A percentile compares a stretch with the other conserved stretches of the same genome.
These are phyloP conservation scores for Mechanitis mazaeus DNA, from an alignment of 2,888 invertebrate species.

Conservation along the genomic window DNA sequence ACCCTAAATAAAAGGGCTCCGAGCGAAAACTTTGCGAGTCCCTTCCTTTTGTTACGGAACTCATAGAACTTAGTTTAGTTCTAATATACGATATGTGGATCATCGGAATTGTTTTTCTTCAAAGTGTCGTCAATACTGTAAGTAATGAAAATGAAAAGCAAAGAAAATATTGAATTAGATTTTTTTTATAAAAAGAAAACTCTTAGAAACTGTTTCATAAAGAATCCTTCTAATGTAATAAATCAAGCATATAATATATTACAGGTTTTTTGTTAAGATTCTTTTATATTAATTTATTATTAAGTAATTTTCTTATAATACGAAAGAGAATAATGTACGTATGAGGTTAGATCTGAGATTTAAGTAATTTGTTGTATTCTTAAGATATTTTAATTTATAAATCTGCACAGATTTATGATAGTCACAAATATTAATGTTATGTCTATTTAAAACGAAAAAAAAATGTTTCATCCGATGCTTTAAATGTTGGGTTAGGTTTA, in stretches of 20 bases:
- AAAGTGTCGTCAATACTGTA: conserved; percentile 1
- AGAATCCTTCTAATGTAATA: neutral
- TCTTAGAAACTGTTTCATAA: neutral
- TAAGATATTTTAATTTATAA: too few species aligned
- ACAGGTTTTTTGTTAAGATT: too few species aligned
- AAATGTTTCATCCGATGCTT: too few species aligned
- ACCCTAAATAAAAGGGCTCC: conserved; percentile 70
- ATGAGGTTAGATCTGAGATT: too few species aligned
- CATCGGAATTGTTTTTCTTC: conserved; percentile 18
- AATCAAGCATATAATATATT: neutral
- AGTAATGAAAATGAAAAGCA: conserved; percentile 1
- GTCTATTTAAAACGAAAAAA: too few species aligned
- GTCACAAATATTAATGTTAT: too few species aligned
- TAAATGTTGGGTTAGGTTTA: too few species aligned
- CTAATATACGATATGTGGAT: conserved; percentile 19
- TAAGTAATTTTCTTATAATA: too few species aligned
- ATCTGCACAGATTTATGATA: too few species aligned
- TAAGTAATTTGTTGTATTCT: too few species aligned
- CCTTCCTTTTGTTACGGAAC: conserved; percentile 52
- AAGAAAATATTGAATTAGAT: neutral
- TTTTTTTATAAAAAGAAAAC: neutral
- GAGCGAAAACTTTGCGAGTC: conserved; percentile 44
- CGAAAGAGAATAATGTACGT: too few species aligned
- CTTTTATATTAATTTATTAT: too few species aligned
- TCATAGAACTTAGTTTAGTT: conserved; percentile 47